Evolutionary conservation across 2,797 vertebrate species (phyloP), one percentile per base, ranked within the genome.

Genomic region (Oreochromis mossambicus): DNA sequence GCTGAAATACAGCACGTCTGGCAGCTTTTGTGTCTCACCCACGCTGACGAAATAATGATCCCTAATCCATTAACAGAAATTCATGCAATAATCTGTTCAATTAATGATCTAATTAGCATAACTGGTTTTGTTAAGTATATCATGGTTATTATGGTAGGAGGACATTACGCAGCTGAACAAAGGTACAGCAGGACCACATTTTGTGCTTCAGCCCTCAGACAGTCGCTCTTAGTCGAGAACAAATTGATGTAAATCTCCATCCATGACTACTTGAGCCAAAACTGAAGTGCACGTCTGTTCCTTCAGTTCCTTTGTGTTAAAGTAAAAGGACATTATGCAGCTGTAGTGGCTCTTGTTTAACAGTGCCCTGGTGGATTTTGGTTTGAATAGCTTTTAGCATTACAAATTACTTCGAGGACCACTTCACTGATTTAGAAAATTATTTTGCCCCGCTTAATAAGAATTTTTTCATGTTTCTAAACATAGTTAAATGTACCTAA

Each of bases 11-110:
- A 79, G 78, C 58, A 80, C n/a, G 10, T 34, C 21, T 38, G 48
- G 58, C 63, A 56, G 50, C 34, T 36, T 87, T 87, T 83, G 48
- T 46, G 5, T 78, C 58, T 82, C 50, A 36, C 46, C 7, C 24
- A 52, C 15, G 21, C 32, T 41, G 24, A 83, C 70, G 81, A 46
- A 80, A 80, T 73, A 83, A 90, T 78, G 56, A 84, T 84, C 86
- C 76, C 85, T 78, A 86, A 92, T 80, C 78, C 87, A 87, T 92
- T 91, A 88, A 84, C 83, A 78, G 51, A 51, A 90, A 92, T 93
- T 89, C 87, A 87, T 55, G 43, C 80, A 75, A 83, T 90, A 79
- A 93, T 88, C 58, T 82, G 73, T 82, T 80, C 79, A 89, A 93
- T 92, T 87, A 92, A 81, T 79, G 38, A 50, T 21, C 77, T 76